These are phyloP conservation scores for Microctenopoma steveboyesi DNA, from an alignment of 2,797 vertebrate species.

Conservation along the genomic window DNA sequence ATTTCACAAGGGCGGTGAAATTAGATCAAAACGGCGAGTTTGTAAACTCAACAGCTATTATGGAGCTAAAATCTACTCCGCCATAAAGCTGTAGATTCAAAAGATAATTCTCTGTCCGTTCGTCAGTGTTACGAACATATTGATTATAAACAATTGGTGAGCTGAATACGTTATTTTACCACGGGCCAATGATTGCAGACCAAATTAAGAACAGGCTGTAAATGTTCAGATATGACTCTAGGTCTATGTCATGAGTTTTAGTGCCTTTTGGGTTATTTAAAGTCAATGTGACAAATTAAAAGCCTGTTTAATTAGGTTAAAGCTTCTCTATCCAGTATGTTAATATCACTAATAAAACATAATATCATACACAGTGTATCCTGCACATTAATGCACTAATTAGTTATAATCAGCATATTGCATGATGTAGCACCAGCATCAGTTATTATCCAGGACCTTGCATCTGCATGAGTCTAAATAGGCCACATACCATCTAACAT, in stretches of 20 bases:
- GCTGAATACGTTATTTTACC: too few relatives aligned
- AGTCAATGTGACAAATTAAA: constrained; percentile 7
- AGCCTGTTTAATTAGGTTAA: too few relatives aligned
- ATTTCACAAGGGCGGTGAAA: too few relatives aligned
- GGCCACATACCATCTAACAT: constrained; percentile 32
- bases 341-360: constrained; percentile 12
- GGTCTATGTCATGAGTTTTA: too few relatives aligned
- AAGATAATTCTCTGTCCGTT: neutral
- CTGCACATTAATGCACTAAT: neutral
- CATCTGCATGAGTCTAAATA: constrained; percentile 37
- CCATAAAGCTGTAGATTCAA: neutral
- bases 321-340: neutral
- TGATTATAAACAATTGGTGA: neutral
- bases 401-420: constrained; percentile 10
- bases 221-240: neutral
- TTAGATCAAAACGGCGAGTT: too few relatives aligned
- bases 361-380: constrained; percentile 2
- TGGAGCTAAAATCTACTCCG: neutral
- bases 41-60: neutral
- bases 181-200: neutral
- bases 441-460: constrained; percentile 15
- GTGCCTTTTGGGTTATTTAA: neutral
- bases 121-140: neutral
- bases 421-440: constrained; percentile 15
- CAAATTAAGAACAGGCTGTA: neutral